Percentiles rank a stretch among this genome's conserved stretches.
phyloP scores from a whole-genome alignment of 1,140 invertebrate species.

The Saccostrea glomerata region DNA sequence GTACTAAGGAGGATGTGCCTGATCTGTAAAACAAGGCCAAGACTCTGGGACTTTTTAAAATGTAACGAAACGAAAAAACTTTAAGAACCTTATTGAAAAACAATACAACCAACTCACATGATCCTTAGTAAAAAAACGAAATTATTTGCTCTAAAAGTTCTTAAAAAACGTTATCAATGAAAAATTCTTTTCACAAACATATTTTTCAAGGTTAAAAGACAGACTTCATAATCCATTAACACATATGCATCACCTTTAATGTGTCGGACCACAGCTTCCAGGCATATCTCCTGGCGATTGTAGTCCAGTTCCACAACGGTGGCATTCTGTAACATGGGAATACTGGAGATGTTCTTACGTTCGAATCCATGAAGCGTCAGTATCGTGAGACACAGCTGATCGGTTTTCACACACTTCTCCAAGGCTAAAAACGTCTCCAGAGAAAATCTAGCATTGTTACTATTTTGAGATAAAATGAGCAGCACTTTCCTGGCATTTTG shows the following conservation, averaged over 20 bases:
- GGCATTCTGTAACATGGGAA: slow-evolving; percentile 48
- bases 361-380: slow-evolving; percentile 33
- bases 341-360: slow-evolving; percentile 30
- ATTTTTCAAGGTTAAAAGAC: too few species aligned
- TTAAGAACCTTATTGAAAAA: too few species aligned
- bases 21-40: too few species aligned
- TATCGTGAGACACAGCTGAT: slow-evolving; percentile 44
- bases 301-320: slow-evolving; percentile 36
- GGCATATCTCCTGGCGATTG: slow-evolving; percentile 34
- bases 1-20: too few species aligned
- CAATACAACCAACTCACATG: too few species aligned
- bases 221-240: too few species aligned
- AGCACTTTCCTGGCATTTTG: slow-evolving; percentile 43
- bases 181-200: too few species aligned
- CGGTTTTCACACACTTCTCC: slow-evolving; percentile 40
- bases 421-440: slow-evolving; percentile 45
- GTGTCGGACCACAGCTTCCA: slow-evolving; percentile 42
- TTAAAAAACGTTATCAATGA: too few species aligned
- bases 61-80: too few species aligned
- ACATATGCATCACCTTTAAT: slow-evolving; percentile 25
- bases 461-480: slow-evolving; percentile 41
- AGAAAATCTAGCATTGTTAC: slow-evolving; percentile 41
- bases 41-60: too few species aligned
- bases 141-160: too few species aligned
- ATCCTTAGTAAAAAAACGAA: too few species aligned